Base-by-base conservation (phyloP, 2,888 invertebrate species). In the Tupiocoris notatus region DNA sequence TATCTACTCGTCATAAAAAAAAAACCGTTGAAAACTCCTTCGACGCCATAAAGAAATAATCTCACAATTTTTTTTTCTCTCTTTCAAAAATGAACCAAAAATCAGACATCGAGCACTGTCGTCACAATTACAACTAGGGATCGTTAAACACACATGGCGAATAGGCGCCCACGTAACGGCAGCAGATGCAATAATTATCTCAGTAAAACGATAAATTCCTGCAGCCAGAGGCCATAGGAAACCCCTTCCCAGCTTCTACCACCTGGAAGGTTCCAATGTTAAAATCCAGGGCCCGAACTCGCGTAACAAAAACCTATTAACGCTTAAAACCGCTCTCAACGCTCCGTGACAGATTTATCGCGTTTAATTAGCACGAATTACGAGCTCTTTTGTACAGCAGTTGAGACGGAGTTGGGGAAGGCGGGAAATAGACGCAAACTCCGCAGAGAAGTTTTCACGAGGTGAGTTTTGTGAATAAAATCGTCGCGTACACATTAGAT, bases 301-400 rank as follows among this genome's bases (percentile, higher is more conserved):
- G 39, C 65, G 65, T 65, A 65, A 25, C 39, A 17, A 39, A 25
- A 65, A 24, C 25, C 39, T 65, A 64, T 64, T 64, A 65, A 16
- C 65, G 39, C 17, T 17, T 39, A 18, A 39, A 65, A 23, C 25
- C 18, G 39, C 39, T 39, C 18, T 12, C 1, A 39, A 65, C 25
- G 23, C 64, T 24, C 61, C 1, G 17, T 39, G 65, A 65, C 65
- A 39, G 65, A 65, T 65, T 65, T 65, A 65, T 65, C 39, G 65
- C 6, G 6, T 17, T 25, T 65, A 65, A 65, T 65, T 25, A 39
- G 18, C n/a, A 25, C 18, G 39, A 65, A 18, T 65, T 39, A 65
- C 65, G 65, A 65, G 25, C 65, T 25, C 65, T 65, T 63, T 65
- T 65, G 65, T 65, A 39, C 25, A 17, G 12, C 21, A 61, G 61